Evolutionary conservation across 2,888 invertebrate genomes (phyloP), one percentile per base, ranked within the genome.

Genomic region (Synanthedon tipuliformis): DNA sequence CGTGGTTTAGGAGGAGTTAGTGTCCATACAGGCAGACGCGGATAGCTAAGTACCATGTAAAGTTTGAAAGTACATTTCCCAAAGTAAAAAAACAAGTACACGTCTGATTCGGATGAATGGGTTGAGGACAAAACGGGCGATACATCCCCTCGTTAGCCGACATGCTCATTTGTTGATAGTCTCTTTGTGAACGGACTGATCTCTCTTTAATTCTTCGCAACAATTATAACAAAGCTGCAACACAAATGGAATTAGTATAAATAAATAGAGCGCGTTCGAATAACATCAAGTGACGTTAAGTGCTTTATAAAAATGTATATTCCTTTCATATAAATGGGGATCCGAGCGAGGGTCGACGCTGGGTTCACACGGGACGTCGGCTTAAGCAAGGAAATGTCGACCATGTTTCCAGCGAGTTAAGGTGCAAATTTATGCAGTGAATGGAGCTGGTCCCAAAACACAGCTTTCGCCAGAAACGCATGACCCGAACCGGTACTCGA

Each of bases 221-320:
- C 69, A 68, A 72, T 73, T 69, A 64, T 61, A 69, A 70, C 70
- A 75, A 73, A 71, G 68, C 63, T 56, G 56, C 23, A 75, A 73
- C 69, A 75, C 77, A 79, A 81, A 83, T 79, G 78, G 75, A 71
- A 80, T 82, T 78, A 81, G 68, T 75, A 74, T 66, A 80, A 83
- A 81, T 80, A 81, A 81, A 81, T 74, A 78, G 73, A 68, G 68
- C 66, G 16, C 41, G 51, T 15, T n/a, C 51, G 62, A 63, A 60
- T 68, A 66, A 68, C 66, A 64, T 70, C 71, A 64, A 75, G 63
- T 73, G 75, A 80, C 75, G 81, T 79, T 81, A 77, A 84, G 82
- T 82, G 82, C 65, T 60, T 63, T 59, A 78, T 75, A 81, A 80
- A 72, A 73, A 69, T 34, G 60, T 63, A 64, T 75, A 34, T 34